Evolutionary conservation across 35 echinoderm and acorn worm genomes (phyloP).

Genomic region (Acanthaster planci): DNA sequence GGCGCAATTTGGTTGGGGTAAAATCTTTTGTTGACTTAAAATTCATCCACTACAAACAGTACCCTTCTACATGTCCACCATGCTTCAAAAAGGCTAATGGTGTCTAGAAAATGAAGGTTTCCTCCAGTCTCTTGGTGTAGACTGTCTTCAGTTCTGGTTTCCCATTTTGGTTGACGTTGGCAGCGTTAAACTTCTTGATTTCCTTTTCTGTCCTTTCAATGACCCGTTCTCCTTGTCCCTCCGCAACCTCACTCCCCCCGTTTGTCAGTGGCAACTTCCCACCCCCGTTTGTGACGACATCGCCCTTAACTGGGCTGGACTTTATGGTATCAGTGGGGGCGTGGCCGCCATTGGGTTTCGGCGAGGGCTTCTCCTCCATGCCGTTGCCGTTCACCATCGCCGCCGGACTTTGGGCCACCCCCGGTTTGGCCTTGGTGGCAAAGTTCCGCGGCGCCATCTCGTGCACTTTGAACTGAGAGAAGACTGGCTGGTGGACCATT

Average conservation of each 20-base stretch:
- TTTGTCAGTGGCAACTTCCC: neutral
- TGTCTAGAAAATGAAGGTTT: conserved; percentile 2
- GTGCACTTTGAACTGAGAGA: conserved; percentile 22
- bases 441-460: conserved; percentile 26
- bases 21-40: too few species aligned
- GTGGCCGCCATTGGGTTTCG: neutral
- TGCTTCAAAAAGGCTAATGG: too few species aligned
- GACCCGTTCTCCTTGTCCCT: neutral
- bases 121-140: conserved; percentile 10
- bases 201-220: neutral
- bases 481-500: conserved; percentile 24
- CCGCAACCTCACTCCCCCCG: neutral
- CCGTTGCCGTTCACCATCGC: neutral
- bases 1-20: too few species aligned
- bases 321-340: neutral
- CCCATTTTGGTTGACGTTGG: neutral
- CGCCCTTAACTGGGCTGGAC: neutral
- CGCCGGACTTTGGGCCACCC: neutral
- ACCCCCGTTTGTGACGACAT: neutral
- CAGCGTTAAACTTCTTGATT: neutral
- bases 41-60: too few species aligned
- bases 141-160: conserved; percentile 20
- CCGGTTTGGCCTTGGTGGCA: conserved; percentile 23
- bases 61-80: too few species aligned
- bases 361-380: neutral